These are phyloP conservation scores for Yponomeuta cagnagella DNA, from an alignment of 2,888 invertebrate species.

Conservation along the genomic window DNA sequence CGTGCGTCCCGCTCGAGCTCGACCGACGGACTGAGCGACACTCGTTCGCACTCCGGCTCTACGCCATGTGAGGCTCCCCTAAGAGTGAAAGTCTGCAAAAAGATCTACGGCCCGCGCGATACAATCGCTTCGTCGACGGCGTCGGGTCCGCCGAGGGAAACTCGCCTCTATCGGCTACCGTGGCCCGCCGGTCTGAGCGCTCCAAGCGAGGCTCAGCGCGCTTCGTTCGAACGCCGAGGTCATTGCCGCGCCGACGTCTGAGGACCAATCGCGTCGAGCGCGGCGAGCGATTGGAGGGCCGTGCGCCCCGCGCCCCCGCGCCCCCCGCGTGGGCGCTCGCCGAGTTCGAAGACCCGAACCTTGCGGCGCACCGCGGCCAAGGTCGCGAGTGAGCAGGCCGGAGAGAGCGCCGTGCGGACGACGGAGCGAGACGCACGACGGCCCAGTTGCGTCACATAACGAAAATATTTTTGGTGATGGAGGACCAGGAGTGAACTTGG, in stretches of 20 bases:
- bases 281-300: conserved; percentile 64
- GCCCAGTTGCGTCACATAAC: conserved; percentile 71
- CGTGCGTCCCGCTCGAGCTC: conserved; percentile 73
- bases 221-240: conserved; percentile 89
- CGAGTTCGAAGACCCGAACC: conserved; percentile 88
- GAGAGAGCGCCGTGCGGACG: conserved; percentile 43
- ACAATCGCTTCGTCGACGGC: conserved; percentile 64
- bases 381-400: conserved; percentile 77
- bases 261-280: conserved; percentile 67
- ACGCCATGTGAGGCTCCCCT: conserved; percentile 60
- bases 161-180: conserved; percentile 67
- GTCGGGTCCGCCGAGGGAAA: conserved; percentile 56
- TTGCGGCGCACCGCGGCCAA: conserved; percentile 91
- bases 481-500: conserved; percentile 74
- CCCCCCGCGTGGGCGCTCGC: conserved; percentile 49
- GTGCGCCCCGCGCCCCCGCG: conserved; percentile 54
- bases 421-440: conserved; percentile 59
- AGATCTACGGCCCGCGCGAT: conserved; percentile 69
- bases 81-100: conserved; percentile 78
- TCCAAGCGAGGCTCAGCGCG: conserved; percentile 81
- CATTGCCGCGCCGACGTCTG: conserved; percentile 81
- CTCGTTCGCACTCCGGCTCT: conserved; percentile 62
- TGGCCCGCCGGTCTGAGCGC: conserved; percentile 72
- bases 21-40: conserved; percentile 74
- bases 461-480: conserved; percentile 75